Base-by-base conservation (phyloP, 2,888 invertebrate genomes). In the Cenopis cana region DNA sequence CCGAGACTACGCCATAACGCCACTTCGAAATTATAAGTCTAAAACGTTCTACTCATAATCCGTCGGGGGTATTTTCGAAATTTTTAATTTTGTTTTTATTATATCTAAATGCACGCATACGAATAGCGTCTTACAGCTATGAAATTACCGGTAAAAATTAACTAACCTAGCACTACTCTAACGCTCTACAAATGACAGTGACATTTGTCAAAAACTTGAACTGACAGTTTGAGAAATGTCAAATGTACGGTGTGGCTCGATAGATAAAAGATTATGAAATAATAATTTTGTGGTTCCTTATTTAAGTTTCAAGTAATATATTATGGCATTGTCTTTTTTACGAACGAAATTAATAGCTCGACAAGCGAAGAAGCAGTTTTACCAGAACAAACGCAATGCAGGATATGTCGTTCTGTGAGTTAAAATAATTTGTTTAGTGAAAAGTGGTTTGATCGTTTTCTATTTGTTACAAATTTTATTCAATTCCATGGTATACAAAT, bases 381-480 rank as follows among this genome's bases (percentile, higher is more conserved):
- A 90, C 75, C 91, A 88, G 78, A 90, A 84, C 75, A 95, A 92
- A 94, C 95, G 94, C 73, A 93, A 94, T 80, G 91, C 94, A 80
- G 96, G 96, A 81, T 96, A 95, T 81, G 94, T 96, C 74, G 95
- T 96, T 52, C 88, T 96, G 96, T 96, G 93, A 95, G 96, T 95
- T 78, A 55, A 64, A 74, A 76, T 75, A 72, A 78, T 77, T 78
- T 76, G 57, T 67, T 59, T 68, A 29, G 65, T 66, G 50, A 38
- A 56, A 24, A 18, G 14, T 5, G 41, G 12, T 41, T 14, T 41
- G 41, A 6, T 46, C 6, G 18, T 36, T 46, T 46, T 46, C 41
- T 14, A 41, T 46, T 5, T 46, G 4, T n/a, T 8, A 8, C 12
- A 14, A 14, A 46, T 2, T 4, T 46, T 6, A 46, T 6, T 41